Evolutionary conservation across 2,797 vertebrate genomes (phyloP).

Genomic region (Tadarida brasiliensis): DNA sequence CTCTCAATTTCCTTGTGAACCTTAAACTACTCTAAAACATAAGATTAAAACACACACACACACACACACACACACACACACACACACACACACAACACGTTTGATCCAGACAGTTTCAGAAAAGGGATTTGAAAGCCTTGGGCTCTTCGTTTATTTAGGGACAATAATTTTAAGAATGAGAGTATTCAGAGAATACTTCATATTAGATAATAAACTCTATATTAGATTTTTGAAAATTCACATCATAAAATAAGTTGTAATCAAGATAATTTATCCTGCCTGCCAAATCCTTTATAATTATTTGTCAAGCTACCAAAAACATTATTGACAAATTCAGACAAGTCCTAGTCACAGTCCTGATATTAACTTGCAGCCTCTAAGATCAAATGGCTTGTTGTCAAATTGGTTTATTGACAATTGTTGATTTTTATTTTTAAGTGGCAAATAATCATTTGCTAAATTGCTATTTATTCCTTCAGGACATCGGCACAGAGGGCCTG

Average conservation of each 20-base stretch:
- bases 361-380: conserved; percentile 58
- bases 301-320: conserved; percentile 22
- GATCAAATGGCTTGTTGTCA: conserved; percentile 51
- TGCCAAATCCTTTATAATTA: conserved; percentile 5
- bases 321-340: conserved; percentile 54
- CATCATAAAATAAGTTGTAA: conserved; percentile 37
- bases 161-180: conserved; percentile 16
- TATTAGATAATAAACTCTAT: background rate
- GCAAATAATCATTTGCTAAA: conserved; percentile 75
- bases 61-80: too few species aligned
- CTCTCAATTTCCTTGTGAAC: background rate
- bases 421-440: conserved; percentile 79
- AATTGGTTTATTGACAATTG: conserved; percentile 74
- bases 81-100: background rate
- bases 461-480: conserved; percentile 75
- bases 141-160: conserved; percentile 25
- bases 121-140: background rate
- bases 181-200: background rate
- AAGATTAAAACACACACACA: background rate
- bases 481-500: background rate
- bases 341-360: conserved; percentile 58
- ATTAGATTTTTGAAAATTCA: background rate
- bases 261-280: background rate
- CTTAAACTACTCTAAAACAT: background rate
- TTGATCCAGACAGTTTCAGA: background rate